Evolutionary conservation across 1,140 invertebrate species (phyloP), one percentile per base, ranked within the genome.

Genomic region (Carposina sasakii): DNA sequence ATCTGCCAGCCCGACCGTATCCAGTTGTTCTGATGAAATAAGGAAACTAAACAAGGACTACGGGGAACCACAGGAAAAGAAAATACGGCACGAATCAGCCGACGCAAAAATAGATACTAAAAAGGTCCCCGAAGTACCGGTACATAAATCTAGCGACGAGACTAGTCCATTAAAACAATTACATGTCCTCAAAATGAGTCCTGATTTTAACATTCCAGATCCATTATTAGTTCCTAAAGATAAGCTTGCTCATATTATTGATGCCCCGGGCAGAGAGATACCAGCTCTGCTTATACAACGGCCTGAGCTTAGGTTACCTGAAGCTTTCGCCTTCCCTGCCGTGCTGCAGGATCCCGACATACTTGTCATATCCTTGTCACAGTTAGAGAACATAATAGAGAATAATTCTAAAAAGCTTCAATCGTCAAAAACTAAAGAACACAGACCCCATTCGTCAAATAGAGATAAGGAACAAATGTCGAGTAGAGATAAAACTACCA

Each of bases 161-260:
- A 76, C 76, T 19, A 90, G 90, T 70, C 91, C 93, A 1, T 70
- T 93, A 5, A 89, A 88, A 39, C 92, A 95, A 66, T 83, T 94
- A 1, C 89, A 91, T 54, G 87, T 91, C 65, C 73, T 94, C n/a
- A 87, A 93, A 13, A 86, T 87, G 28, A 91, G 90, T 54, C 86
- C 89, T 1, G 89, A 89, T 30, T 88, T 92, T 60, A 87, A 90
- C 57, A 89, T 95, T 62, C 93, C 93, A 9, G 93, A 95, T 87
- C 93, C 93, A 9, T 81, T 95, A 44, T 69, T 94, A 41, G 90
- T 95, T 33, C 93, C 93, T 17, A 90, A 92, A 66, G 89, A 93
- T 63, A 88, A 89, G 57, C 72, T 94, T 22, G 89, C 90, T 13
- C 85, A 87, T 6, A 88, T 95, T 12, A 76, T 94, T n/a, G 88